These are phyloP conservation scores for Pangasianodon hypophthalmus DNA, from an alignment of 2,113 vertebrate genomes.

Conservation along the genomic window DNA sequence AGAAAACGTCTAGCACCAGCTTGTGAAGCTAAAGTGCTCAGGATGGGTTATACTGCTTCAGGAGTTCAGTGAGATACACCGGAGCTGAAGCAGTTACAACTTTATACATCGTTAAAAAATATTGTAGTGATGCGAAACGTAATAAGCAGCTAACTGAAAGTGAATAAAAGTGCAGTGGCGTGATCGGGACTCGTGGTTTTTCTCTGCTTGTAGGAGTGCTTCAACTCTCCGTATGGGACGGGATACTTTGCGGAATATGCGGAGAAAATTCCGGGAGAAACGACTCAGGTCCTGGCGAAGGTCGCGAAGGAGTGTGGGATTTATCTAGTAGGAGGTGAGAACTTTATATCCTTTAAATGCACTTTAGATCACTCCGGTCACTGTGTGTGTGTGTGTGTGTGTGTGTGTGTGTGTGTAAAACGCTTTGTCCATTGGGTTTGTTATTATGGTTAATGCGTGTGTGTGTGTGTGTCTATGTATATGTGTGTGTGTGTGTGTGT, in stretches of 20 bases:
- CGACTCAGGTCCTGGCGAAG: slow-evolving; percentile 84
- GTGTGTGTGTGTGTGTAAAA: background rate
- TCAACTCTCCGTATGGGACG: slow-evolving; percentile 94
- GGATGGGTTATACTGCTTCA: too few relatives aligned
- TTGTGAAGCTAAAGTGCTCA: too few relatives aligned
- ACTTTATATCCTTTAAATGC: background rate
- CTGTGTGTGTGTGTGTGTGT: background rate
- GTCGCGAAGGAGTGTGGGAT: slow-evolving; percentile 84
- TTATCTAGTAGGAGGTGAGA: slow-evolving; percentile 90
- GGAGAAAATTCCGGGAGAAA: slow-evolving; percentile 92
- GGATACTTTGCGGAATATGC: slow-evolving; percentile 86
- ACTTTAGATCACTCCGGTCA: background rate
- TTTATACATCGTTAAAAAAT: too few relatives aligned
- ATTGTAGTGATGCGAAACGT: too few relatives aligned
- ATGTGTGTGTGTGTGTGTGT: slow-evolving; percentile 22
- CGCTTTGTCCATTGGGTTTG: background rate
- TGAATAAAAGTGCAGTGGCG: background rate
- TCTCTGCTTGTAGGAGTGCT: slow-evolving; percentile 84
- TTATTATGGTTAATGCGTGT: background rate
- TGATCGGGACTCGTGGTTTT: background rate
- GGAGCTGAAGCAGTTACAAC: too few relatives aligned
- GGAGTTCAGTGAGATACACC: too few relatives aligned
- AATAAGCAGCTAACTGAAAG: background rate
- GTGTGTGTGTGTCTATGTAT: background rate
- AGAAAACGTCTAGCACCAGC: too few relatives aligned